Percentiles rank a stretch among this genome's conserved stretches.
Conservation (phyloP, 2,113 vertebrate genomes). For the Psophia crepitans region DNA sequence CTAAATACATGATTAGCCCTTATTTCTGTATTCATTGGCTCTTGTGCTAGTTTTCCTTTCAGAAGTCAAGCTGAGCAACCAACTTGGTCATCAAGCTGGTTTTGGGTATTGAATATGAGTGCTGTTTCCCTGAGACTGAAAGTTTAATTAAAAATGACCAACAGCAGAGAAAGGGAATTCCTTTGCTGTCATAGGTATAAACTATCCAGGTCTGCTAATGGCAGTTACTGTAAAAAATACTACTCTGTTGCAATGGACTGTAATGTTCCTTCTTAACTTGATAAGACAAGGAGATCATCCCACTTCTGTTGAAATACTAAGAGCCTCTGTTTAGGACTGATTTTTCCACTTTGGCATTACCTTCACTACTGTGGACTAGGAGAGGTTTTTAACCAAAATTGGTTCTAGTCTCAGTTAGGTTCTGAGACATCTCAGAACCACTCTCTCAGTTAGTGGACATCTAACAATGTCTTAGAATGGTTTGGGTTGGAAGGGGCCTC, state of each 20-base stretch:
- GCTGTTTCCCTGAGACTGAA: neutral
- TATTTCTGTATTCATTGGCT: neutral
- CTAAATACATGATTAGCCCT: neutral
- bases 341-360: neutral
- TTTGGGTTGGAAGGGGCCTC: too few species aligned
- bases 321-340: neutral
- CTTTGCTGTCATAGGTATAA: neutral
- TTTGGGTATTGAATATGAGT: neutral
- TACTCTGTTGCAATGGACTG: neutral
- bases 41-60: neutral
- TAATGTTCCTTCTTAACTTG: neutral
- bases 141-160: neutral
- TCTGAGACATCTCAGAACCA: too few species aligned
- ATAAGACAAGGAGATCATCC: neutral
- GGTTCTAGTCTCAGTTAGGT: neutral
- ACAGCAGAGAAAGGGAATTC: neutral
- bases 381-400: neutral
- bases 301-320: neutral
- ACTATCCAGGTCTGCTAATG: neutral
- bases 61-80: neutral
- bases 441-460: neutral
- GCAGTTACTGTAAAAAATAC: neutral
- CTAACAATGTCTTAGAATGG: neutral
- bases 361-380: neutral
- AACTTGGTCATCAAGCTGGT: neutral